Base-by-base conservation (phyloP, 1,140 invertebrate species). In the Trichogramma pretiosum region DNA sequence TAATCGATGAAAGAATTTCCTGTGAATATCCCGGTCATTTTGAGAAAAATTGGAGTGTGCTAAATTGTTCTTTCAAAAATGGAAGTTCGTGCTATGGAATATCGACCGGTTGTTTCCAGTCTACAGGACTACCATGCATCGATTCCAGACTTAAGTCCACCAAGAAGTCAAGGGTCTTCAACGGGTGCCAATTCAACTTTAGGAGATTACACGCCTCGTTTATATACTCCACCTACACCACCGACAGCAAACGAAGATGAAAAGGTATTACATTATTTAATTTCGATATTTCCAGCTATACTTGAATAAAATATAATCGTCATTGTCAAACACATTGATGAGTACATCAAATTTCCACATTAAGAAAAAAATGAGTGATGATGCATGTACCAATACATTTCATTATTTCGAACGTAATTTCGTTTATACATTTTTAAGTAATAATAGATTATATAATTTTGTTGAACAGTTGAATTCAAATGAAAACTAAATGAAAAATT, bases 1-100 rank as follows among this genome's bases (percentile, higher is more conserved):
- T 17, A 3, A 10, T 22, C 28, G 49, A 26, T 37, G 19, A 57
- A 58, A 64, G 61, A 60, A 62, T 63, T 58, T 67, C 64, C 64
- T 64, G 58, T 60, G 64, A 63, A 63, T 64, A 61, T 67, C 64
- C 58, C 45, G 51, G 58, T 45, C 43, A n/a, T n/a, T n/a, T n/a
- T n/a, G n/a, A n/a, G n/a, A n/a, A n/a, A 58, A 35, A 13, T 7
- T 30, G 26, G 26, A 13, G 7, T 7, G 26, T 30, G 26, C 13
- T 30, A 13, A n/a, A n/a, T 46, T 14, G 44, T 37, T 33, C 53
- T 53, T 52, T 59, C 62, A 57, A 65, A 57, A 55, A 72, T 72
- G 70, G 70, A 72, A 58, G 66, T 72, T 43, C 60, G 68, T 36
- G 63, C 62, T 38, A 71, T 71, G 67, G 69, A 72, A 53, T 72